Conservation (phyloP, 2,797 vertebrate genomes). For the Lerista edwardsae region DNA sequence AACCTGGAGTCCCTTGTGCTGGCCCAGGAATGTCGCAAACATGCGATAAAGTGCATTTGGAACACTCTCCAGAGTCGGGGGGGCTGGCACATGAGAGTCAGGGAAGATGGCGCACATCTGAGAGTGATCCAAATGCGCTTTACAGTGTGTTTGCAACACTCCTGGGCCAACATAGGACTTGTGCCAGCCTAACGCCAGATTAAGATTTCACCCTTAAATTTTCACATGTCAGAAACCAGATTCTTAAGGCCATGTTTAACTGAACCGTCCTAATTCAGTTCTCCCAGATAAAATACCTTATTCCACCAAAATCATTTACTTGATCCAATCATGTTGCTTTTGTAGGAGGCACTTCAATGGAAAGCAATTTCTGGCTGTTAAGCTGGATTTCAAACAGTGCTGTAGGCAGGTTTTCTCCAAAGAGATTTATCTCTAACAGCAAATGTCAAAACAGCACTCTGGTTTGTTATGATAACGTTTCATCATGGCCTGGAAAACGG, state of each 20-base stretch:
- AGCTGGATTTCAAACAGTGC: background rate
- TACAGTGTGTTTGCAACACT: too few relatives aligned
- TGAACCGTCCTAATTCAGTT: background rate
- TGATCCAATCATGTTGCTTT: background rate
- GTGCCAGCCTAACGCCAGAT: too few relatives aligned
- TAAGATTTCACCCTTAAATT: background rate
- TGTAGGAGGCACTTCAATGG: background rate
- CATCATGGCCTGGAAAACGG: background rate
- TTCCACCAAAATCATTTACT: background rate
- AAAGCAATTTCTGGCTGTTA: background rate
- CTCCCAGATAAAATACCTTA: background rate
- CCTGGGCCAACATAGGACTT: too few relatives aligned
- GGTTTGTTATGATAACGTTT: background rate
- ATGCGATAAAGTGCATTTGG: too few relatives aligned
- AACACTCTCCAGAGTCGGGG: too few relatives aligned
- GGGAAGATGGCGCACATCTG: too few relatives aligned
- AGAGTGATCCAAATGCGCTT: too few relatives aligned
- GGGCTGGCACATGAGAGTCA: too few relatives aligned
- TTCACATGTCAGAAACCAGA: background rate
- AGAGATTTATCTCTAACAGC: background rate
- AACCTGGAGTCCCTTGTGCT: too few relatives aligned
- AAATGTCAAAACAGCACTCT: background rate
- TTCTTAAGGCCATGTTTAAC: background rate
- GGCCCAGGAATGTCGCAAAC: too few relatives aligned
- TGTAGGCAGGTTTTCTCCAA: background rate